Conservation (phyloP, 2,888 invertebrate species). For the Orthosia incerta region DNA sequence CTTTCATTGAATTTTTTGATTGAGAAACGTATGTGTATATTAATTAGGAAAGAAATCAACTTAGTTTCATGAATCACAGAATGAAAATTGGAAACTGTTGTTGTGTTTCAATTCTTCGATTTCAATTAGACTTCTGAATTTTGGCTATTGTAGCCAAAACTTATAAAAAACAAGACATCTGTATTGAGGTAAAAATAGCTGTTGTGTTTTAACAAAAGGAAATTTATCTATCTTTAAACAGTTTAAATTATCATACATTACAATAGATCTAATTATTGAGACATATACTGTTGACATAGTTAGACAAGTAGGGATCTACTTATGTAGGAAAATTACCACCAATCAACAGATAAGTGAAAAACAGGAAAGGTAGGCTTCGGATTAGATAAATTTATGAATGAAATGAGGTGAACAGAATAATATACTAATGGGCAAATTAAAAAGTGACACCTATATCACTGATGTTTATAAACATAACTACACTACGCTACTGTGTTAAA, state of each 20-base stretch:
- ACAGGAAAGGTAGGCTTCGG: neutral
- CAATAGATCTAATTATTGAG: constrained; percentile 35
- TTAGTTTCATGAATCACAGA: constrained; percentile 15
- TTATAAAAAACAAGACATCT: neutral
- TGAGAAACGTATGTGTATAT: constrained; percentile 41
- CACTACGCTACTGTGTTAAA: neutral
- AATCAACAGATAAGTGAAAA: neutral
- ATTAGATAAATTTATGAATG: neutral
- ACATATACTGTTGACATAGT: constrained; percentile 5
- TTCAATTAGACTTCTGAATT: neutral
- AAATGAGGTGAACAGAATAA: neutral
- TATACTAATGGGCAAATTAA: neutral
- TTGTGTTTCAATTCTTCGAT: neutral
- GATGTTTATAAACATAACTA: neutral
- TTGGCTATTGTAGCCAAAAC: neutral
- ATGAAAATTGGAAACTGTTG: neutral
- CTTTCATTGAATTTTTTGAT: constrained; percentile 24
- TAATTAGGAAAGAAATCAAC: constrained; percentile 32
- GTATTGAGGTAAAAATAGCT: constrained; percentile 17
- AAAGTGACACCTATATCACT: neutral
- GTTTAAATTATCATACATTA: constrained; percentile 47
- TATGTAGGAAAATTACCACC: constrained; percentile 14
- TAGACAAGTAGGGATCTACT: neutral
- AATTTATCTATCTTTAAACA: constrained; percentile 34
- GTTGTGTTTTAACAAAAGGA: constrained; percentile 16